Conservation (phyloP, 2,797 vertebrate species). For the Varecia variegata region DNA sequence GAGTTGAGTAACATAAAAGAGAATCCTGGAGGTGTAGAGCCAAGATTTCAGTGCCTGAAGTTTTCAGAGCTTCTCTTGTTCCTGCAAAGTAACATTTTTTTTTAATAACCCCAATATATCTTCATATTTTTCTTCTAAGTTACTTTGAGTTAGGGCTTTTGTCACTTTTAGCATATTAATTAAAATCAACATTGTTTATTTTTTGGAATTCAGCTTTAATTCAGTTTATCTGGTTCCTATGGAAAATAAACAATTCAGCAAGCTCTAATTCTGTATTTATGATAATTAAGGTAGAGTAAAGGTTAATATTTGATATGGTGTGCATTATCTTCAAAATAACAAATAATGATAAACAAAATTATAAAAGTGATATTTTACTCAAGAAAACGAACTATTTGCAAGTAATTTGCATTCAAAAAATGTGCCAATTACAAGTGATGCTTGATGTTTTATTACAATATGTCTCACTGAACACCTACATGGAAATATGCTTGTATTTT, state of each 20-base stretch:
- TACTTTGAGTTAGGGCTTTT: background rate
- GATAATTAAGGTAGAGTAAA: background rate
- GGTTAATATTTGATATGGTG: background rate
- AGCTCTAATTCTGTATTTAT: background rate
- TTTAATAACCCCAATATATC: background rate
- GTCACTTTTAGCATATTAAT: background rate
- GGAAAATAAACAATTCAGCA: background rate
- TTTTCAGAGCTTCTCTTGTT: background rate
- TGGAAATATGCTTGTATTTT: constrained; percentile 27
- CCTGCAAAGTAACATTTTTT: background rate
- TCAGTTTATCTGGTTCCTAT: background rate
- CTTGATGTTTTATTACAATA: constrained; percentile 9
- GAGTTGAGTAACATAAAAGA: background rate
- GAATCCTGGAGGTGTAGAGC: background rate
- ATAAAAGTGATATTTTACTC: background rate
- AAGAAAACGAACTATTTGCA: background rate
- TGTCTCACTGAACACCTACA: background rate
- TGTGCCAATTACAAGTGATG: background rate
- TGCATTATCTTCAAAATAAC: background rate
- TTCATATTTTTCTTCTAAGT: background rate
- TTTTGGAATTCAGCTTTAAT: background rate
- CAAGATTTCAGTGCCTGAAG: background rate
- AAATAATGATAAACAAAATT: background rate
- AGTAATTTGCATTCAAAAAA: background rate
- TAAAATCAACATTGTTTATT: constrained; percentile 3